Base-by-base conservation (phyloP, 2,888 invertebrate genomes). In the Acronicta leporina region DNA sequence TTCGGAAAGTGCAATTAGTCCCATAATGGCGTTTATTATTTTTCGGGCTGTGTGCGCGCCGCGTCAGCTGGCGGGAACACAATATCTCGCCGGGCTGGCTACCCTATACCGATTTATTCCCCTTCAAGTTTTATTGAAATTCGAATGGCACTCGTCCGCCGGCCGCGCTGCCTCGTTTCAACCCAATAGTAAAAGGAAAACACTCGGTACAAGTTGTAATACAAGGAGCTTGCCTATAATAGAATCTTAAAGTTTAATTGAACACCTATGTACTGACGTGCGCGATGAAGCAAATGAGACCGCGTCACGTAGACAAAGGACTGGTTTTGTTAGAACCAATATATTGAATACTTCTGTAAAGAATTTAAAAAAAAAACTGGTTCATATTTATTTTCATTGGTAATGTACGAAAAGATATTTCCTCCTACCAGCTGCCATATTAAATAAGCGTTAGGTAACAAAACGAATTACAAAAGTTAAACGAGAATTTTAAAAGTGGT, bases 81-180 rank as follows among this genome's bases (percentile, higher is more conserved):
- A 87, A 87, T 88, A 86, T 80, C 77, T 73, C 68, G 66, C 48
- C 57, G 43, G 51, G 72, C 63, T 66, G 76, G 73, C 78, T 59
- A 62, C 80, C 81, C 77, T 76, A 81, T 66, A 75, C 73, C 81
- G 83, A 87, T 88, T 89, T 90, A 87, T 89, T 89, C 86, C 87
- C 88, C 88, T 87, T 88, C 83, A 86, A 89, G 79, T 89, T 90
- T 90, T 90, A 92, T 91, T 92, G 89, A 91, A 90, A 88, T 88
- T 86, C 83, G 86, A 88, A 89, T 86, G 78, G 83, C 81, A 72
- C 81, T 83, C 81, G 83, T 73, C 68, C 66, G 58, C 70, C 65
- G 73, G 13, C 47, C 58, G 59, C 63, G 58, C 49, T 55, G 59
- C 77, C 70, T 79, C 48, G 38, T 61, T 58, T 73, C 77, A 77